phyloP scores from a whole-genome alignment of 2,113 vertebrate genomes.

The Rhabdornis inornatus region DNA sequence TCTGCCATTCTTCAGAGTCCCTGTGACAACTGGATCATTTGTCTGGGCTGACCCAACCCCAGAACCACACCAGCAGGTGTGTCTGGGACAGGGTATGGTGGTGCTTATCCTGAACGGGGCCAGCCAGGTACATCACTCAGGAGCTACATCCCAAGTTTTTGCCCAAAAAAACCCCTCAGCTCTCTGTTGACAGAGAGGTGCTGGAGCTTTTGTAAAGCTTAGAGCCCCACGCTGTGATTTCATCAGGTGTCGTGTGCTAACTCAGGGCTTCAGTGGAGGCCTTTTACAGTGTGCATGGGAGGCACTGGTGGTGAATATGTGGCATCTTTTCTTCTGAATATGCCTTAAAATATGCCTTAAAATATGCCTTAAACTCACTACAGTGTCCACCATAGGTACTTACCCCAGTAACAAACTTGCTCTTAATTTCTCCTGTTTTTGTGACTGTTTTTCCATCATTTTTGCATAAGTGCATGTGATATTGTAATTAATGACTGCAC shows the following conservation, averaged over 20 bases:
- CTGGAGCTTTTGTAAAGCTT: background rate
- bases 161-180: background rate
- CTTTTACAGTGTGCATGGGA: background rate
- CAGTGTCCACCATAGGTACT: too few species aligned
- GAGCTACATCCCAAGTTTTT: background rate
- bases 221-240: background rate
- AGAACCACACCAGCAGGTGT: background rate
- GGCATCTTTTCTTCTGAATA: background rate
- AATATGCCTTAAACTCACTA: background rate
- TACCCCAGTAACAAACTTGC: background rate
- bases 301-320: background rate
- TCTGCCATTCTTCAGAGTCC: background rate
- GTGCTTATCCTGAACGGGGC: background rate
- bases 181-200: background rate
- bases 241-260: background rate
- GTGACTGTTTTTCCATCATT: background rate
- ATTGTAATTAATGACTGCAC: background rate
- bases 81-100: background rate
- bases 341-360: background rate
- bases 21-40: background rate
- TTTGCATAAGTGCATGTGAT: background rate
- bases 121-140: background rate
- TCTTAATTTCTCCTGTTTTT: background rate
- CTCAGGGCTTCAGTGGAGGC: background rate
- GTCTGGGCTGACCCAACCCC: background rate